Base-by-base conservation (phyloP, 1,140 invertebrate species). In the Drosophila takahashii region DNA sequence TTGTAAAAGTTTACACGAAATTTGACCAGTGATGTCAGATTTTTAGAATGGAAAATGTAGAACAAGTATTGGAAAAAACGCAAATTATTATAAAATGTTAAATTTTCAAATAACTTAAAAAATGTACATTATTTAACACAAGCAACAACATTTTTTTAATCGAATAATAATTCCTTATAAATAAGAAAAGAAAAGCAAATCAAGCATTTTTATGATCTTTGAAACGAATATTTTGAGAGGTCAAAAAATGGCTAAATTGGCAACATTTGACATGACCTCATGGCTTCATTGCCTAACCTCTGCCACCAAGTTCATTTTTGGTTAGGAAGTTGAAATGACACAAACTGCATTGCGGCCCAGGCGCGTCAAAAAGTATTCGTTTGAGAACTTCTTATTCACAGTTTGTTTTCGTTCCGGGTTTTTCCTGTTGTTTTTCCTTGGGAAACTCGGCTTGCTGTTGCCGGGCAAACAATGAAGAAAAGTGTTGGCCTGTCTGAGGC, bases 311-410 rank as follows among this genome's bases (percentile, higher is more conserved):
- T 75, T 71, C 51, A 64, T 75, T 65, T 72, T 60, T 36, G 61
- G 62, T 54, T 61, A 60, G 60, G 60, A 76, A 76, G 39, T 80
- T 58, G 60, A 77, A 85, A 56, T 86, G 81, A 86, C 81, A 85
- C 59, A 74, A 70, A 86, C 81, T 86, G 83, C 83, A 87, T 60
- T 85, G 81, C 81, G 83, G 81, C 61, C 61, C 60, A 76, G 53
- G 67, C 74, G 78, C 81, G 78, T 85, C 78, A 85, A 81, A 86
- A 85, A 81, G 67, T 86, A 81, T 85, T 85, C 73, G 74, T 52
- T 77, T 47, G 69, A 52, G 69, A 64, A 85, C 75, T 85, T 81
- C 59, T 81, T 76, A 69, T 52, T 57, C 70, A 74, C 60, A 75
- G 60, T 75, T 75, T 51, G 60, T 73, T 78, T 70, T 74, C 39